phyloP scores from a whole-genome alignment of 2,113 vertebrate genomes.

The Laticauda laticaudata region DNA sequence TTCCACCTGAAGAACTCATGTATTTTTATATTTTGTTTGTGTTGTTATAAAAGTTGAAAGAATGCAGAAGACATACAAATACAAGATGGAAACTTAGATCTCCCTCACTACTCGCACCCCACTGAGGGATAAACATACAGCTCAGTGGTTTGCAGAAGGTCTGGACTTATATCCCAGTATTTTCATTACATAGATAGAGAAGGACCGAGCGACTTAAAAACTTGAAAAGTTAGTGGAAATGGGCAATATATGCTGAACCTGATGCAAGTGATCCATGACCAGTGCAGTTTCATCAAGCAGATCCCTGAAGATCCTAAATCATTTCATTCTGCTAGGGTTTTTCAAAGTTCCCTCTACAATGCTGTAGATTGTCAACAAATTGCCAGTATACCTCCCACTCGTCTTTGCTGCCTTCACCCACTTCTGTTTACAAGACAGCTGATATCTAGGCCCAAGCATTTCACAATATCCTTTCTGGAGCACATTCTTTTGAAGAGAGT shows the following conservation, averaged over 20 bases:
- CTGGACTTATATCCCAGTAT: background rate
- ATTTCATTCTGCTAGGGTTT: background rate
- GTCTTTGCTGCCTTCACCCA: slow-evolving; percentile 6
- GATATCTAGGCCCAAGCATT: background rate
- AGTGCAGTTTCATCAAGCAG: background rate
- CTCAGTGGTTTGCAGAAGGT: background rate
- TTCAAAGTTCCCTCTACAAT: background rate
- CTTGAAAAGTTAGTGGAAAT: background rate
- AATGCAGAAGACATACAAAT: background rate
- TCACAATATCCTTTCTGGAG: slow-evolving; percentile 29
- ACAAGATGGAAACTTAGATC: background rate
- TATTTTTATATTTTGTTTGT: background rate
- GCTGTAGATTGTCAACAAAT: background rate
- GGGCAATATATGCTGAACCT: background rate
- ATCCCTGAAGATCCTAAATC: background rate
- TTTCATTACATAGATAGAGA: background rate
- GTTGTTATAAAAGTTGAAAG: background rate
- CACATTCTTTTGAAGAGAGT: background rate
- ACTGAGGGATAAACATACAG: background rate
- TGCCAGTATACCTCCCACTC: slow-evolving; percentile 27
- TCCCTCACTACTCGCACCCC: background rate
- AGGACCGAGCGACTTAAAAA: background rate
- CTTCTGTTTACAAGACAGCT: background rate
- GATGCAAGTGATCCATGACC: background rate
- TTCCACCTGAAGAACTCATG: background rate